A percentile compares a stretch with the other conserved stretches of the same genome.
Evolutionary conservation across 2,888 invertebrate genomes (phyloP).

Genomic region (Pseudococcus longispinus): DNA sequence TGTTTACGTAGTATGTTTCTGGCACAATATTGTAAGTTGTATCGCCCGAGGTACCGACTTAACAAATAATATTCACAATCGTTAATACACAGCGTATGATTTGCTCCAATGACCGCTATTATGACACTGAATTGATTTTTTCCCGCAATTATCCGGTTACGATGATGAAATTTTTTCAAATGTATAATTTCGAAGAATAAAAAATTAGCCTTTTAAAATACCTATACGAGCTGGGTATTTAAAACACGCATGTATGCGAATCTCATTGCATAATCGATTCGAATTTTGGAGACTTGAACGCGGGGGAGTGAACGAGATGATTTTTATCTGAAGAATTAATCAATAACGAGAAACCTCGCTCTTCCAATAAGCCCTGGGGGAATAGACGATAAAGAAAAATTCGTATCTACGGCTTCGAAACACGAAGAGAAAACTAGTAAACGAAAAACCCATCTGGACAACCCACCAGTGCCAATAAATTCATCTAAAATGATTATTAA

Average conservation of each 20-base stretch:
- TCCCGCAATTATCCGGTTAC: conserved; percentile 30
- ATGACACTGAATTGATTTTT: conserved; percentile 41
- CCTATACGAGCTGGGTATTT: not conserved
- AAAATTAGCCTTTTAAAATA: conserved; percentile 16
- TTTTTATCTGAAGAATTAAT: conserved; percentile 18
- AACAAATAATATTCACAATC: conserved; percentile 49
- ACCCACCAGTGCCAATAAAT: conserved; percentile 16
- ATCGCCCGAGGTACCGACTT: conserved; percentile 48
- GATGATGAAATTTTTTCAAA: conserved; percentile 24
- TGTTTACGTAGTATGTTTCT: conserved; percentile 50
- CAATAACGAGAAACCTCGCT: not conserved
- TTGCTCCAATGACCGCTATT: conserved; percentile 44
- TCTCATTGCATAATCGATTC: not conserved
- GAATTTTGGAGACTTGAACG: not conserved
- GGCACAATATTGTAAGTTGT: conserved; percentile 55
- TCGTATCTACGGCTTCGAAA: not conserved
- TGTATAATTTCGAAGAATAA: conserved; percentile 7
- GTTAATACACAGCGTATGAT: conserved; percentile 37
- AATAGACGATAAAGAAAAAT: not conserved
- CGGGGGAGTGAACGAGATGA: not conserved
- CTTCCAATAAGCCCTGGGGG: not conserved
- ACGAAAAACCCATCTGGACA: not conserved
- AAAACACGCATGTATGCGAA: not conserved
- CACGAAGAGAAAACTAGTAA: not conserved
- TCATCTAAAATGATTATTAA: conserved; percentile 13